A percentile compares a stretch with the other conserved stretches of the same genome.
phyloP scores from a whole-genome alignment of 2,113 vertebrate species.

The Actinemys pallida region DNA sequence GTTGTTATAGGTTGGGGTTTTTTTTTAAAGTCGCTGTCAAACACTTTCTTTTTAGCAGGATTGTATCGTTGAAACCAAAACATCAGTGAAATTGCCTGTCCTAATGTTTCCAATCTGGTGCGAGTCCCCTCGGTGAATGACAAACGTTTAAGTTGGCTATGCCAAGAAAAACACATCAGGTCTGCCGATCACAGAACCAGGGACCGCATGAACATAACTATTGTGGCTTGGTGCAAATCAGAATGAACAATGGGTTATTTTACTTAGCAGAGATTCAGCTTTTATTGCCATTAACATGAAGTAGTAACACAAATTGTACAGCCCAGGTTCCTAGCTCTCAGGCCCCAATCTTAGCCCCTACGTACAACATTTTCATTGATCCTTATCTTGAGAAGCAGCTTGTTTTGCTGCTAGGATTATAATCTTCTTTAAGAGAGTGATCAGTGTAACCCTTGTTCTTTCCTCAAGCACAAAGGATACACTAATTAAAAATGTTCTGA shows the following conservation, averaged over 20 bases:
- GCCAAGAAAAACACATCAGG: constrained; percentile 85
- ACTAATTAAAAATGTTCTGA: constrained; percentile 69
- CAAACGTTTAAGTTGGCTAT: constrained; percentile 72
- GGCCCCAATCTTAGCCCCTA: not conserved
- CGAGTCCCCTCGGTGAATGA: constrained; percentile 80
- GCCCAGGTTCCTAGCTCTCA: constrained; percentile 14
- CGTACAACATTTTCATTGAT: constrained; percentile 64
- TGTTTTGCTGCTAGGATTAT: constrained; percentile 66
- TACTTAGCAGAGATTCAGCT: constrained; percentile 32
- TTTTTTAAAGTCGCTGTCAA: constrained; percentile 79
- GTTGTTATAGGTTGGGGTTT: constrained; percentile 76
- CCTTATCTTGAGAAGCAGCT: constrained; percentile 41
- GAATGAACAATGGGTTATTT: not conserved
- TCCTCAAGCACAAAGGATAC: constrained; percentile 55
- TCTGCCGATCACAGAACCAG: constrained; percentile 71
- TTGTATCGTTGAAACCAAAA: constrained; percentile 81
- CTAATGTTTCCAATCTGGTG: constrained; percentile 85
- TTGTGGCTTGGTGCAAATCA: not conserved
- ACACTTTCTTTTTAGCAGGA: constrained; percentile 79
- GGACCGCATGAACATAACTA: not conserved
- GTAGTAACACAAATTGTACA: not conserved
- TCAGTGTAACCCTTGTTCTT: constrained; percentile 84
- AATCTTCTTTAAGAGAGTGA: constrained; percentile 80
- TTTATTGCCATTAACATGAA: constrained; percentile 54
- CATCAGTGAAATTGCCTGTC: constrained; percentile 78